A percentile compares a stretch with the other conserved stretches of the same genome.
phyloP scores from a whole-genome alignment of 2,797 vertebrate genomes.

The Tapera naevia region DNA sequence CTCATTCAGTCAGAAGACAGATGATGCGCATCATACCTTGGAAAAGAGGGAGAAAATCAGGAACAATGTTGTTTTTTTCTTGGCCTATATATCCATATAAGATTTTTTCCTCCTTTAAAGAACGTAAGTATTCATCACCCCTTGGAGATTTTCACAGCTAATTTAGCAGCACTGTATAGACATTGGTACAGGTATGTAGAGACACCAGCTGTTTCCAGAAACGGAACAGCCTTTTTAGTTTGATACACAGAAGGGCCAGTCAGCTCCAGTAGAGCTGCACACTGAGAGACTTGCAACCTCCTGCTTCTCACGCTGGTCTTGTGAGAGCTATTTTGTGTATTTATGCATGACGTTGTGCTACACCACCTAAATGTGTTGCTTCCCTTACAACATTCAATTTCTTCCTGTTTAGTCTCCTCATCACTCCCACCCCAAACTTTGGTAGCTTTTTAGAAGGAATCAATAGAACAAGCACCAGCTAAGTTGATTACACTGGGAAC shows the following conservation, averaged over 20 bases:
- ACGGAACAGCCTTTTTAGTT: background rate
- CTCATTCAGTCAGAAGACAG: background rate
- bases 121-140: background rate
- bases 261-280: background rate
- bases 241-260: background rate
- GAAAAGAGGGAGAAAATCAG: background rate
- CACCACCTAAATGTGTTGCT: background rate
- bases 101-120: background rate
- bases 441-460: background rate
- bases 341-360: background rate
- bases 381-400: background rate
- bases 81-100: background rate
- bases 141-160: background rate
- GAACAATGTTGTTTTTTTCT: background rate
- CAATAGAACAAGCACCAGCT: background rate
- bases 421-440: background rate
- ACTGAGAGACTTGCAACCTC: background rate
- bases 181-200: background rate
- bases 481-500: background rate
- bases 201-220: background rate
- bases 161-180: background rate
- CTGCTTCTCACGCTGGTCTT: background rate
- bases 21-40: background rate
- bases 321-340: background rate
- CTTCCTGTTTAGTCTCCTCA: slow-evolving; percentile 16